phyloP scores from a whole-genome alignment of 2,113 vertebrate genomes.

The Limanda limanda region DNA sequence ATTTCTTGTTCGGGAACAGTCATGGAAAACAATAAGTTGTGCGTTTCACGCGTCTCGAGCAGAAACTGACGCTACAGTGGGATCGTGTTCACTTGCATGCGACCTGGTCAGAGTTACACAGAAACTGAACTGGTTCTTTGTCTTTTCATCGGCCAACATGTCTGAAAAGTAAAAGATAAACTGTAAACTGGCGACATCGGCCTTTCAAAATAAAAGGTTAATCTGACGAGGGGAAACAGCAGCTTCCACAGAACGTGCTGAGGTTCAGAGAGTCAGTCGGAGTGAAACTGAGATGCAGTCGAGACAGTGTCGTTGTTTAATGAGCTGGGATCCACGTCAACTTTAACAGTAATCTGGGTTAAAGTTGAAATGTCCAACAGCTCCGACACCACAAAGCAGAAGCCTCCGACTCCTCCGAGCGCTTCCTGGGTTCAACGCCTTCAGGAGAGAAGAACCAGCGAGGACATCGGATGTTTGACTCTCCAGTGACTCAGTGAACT shows the following conservation, averaged over 20 bases:
- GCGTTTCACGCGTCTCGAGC: no score
- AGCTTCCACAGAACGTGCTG: neutral
- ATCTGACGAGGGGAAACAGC: neutral
- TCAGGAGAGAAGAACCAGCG: no score
- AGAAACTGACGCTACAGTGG: no score
- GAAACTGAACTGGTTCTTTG: neutral
- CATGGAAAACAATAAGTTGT: no score
- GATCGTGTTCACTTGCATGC: neutral
- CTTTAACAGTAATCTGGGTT: neutral
- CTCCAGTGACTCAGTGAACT: no score
- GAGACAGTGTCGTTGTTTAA: neutral
- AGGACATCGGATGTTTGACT: no score
- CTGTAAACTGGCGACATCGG: conserved; percentile 12
- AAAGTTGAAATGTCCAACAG: neutral
- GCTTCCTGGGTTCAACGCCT: no score
- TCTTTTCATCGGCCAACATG: neutral
- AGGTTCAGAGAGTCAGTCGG: neutral
- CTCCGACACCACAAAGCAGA: no score
- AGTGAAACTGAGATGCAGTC: conserved; percentile 15
- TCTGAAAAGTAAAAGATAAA: neutral
- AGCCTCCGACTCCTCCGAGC: no score
- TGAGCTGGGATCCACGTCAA: conserved; percentile 3
- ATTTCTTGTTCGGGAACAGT: no score
- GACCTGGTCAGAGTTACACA: neutral
- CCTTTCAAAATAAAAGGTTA: conserved; percentile 12